Evolutionary conservation across 2,113 vertebrate genomes (phyloP).

Genomic region (Hirundichthys speculiger): DNA sequence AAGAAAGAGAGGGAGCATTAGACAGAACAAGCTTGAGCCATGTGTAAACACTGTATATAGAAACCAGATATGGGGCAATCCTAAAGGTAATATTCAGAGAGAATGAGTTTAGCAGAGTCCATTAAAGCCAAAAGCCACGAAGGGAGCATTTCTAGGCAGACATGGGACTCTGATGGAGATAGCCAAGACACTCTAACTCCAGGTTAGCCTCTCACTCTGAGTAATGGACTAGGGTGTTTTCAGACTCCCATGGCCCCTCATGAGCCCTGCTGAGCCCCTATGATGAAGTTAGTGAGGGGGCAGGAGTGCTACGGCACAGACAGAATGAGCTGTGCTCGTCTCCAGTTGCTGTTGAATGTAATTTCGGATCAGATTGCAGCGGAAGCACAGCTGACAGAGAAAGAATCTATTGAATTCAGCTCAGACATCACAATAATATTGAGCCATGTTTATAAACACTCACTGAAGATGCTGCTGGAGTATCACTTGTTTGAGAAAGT

Average conservation of each 20-base stretch:
- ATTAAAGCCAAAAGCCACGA: slow-evolving; percentile 78
- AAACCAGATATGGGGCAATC: slow-evolving; percentile 74
- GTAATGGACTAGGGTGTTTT: slow-evolving; percentile 77
- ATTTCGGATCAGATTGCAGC: slow-evolving; percentile 76
- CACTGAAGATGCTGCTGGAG: slow-evolving; percentile 67
- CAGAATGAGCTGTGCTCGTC: slow-evolving; percentile 52
- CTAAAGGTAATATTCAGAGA: slow-evolving; percentile 72
- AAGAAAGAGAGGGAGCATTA: slow-evolving; percentile 18
- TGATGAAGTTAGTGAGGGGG: slow-evolving; percentile 80
- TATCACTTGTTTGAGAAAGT: slow-evolving; percentile 43
- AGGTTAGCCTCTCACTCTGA: slow-evolving; percentile 69
- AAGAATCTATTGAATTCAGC: slow-evolving; percentile 78
- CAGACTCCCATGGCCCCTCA: slow-evolving; percentile 69
- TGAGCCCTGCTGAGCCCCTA: slow-evolving; percentile 48
- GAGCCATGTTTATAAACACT: slow-evolving; percentile 80
- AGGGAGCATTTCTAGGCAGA: slow-evolving; percentile 69
- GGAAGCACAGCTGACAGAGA: slow-evolving; percentile 73
- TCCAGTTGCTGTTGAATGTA: slow-evolving; percentile 75
- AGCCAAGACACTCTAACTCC: slow-evolving; percentile 69
- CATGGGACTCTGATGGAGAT: slow-evolving; percentile 67
- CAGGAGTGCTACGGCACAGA: slow-evolving; percentile 27
- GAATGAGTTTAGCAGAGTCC: slow-evolving; percentile 81
- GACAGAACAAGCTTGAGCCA: slow-evolving; percentile 30
- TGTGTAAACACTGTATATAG: slow-evolving; percentile 63
- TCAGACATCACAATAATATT: slow-evolving; percentile 81